phyloP scores from a whole-genome alignment of 2,888 invertebrate genomes.

The Panzeria rudis region DNA sequence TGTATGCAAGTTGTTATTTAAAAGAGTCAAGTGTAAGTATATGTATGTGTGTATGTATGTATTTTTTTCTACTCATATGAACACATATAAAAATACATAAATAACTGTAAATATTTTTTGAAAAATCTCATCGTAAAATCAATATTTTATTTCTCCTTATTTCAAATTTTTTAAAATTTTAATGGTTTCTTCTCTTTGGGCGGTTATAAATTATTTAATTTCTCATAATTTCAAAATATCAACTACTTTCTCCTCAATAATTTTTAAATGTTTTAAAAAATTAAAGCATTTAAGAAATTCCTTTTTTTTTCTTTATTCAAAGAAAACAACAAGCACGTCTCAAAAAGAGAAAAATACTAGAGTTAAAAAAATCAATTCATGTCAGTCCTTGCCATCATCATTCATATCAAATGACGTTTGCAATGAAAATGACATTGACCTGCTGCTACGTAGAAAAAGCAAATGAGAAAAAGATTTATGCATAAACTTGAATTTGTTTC shows the following conservation, averaged over 20 bases:
- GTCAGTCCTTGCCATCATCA: constrained; percentile 42
- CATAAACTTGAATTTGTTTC: constrained; percentile 33
- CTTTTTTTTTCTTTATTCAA: too few species aligned
- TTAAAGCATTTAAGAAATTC: too few species aligned
- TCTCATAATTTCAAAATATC: neutral
- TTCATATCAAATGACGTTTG: constrained; percentile 43
- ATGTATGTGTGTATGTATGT: constrained; percentile 15
- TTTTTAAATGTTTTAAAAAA: neutral
- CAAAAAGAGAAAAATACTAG: neutral
- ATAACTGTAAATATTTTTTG: constrained; percentile 25
- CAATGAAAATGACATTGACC: constrained; percentile 59
- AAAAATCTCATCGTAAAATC: constrained; percentile 37
- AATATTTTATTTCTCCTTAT: constrained; percentile 47
- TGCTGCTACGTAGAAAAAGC: constrained; percentile 28
- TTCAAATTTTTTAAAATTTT: neutral
- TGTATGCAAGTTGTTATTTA: neutral
- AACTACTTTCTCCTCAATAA: neutral
- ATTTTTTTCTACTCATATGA: neutral
- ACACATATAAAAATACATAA: neutral
- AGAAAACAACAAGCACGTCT: too few species aligned
- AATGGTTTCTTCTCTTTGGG: neutral
- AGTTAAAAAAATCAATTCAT: constrained; percentile 34
- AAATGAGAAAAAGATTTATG: constrained; percentile 22
- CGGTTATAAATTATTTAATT: neutral
- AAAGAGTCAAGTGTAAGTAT: constrained; percentile 22